These are phyloP conservation scores for Perca schrenkii DNA, from an alignment of 2,113 vertebrate genomes.

Conservation along the genomic window DNA sequence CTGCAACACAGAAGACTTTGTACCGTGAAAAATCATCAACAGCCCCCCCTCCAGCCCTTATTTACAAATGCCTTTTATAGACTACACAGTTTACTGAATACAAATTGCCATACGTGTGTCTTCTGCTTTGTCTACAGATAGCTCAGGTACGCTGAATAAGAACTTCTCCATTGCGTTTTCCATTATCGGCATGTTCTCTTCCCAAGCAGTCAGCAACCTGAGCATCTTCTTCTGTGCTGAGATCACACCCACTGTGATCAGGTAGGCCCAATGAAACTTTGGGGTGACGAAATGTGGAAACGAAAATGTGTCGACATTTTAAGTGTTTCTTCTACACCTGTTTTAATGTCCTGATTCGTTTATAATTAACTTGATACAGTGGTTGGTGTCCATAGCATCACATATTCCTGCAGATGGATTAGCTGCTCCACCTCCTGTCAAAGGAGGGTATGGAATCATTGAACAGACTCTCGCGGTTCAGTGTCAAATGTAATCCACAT, in stretches of 20 bases:
- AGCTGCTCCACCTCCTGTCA: conserved; percentile 27
- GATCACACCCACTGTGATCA: conserved; percentile 97
- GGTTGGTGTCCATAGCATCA: conserved; percentile 10
- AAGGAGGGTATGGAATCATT: conserved; percentile 21
- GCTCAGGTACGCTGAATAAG: conserved; percentile 90
- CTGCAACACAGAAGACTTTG: too few species aligned
- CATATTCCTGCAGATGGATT: conserved; percentile 18
- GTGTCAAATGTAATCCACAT: conserved; percentile 47
- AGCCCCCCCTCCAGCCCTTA: neutral
- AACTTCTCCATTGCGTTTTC: conserved; percentile 95
- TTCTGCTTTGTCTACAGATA: conserved; percentile 79
- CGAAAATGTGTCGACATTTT: neutral
- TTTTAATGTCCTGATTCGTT: neutral
- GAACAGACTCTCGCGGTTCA: conserved; percentile 28
- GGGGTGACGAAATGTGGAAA: neutral
- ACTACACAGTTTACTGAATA: neutral
- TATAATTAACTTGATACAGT: neutral
- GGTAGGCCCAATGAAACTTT: conserved; percentile 81
- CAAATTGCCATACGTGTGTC: conserved; percentile 23
- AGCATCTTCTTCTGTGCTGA: conserved; percentile 99
- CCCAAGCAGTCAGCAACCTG: conserved; percentile 95
- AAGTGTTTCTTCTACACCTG: neutral
- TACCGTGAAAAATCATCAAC: too few species aligned
- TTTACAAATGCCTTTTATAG: conserved; percentile 3
- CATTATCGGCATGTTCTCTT: conserved; percentile 98